Base-by-base conservation (phyloP, 2,797 vertebrate genomes). In the Poeciliopsis turneri region DNA sequence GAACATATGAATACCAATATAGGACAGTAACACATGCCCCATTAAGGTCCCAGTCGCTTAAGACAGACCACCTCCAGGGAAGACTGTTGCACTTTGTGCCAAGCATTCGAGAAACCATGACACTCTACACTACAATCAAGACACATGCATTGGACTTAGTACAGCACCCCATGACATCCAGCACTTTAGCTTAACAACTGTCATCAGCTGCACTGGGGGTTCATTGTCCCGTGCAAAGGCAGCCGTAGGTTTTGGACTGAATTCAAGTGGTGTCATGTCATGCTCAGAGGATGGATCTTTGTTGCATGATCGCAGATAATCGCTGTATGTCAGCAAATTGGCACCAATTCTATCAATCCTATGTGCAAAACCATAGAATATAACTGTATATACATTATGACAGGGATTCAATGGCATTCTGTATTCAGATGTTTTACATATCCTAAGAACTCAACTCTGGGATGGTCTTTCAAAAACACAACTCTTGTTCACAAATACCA, bases 101-200 rank as follows among this genome's bases (percentile, higher is more conserved):
- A 69, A n/a, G 23, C 39, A 43, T 69, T 69, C 4, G 23, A 69
- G 39, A 15, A 39, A 39, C 64, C 23, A 41, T 69, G 66, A 69
- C 25, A 43, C 66, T 43, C 66, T 45, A 69, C 18, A 69, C 66
- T 69, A 23, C 39, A 43, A 6, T 69, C 66, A 45, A n/a, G 66
- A 69, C 66, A 39, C 4, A 68, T 68, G 64, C 16, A 68, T 23
- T 23, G 9, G 20, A 68, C 64, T 39, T 41, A 39, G 33, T 25
- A 68, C 18, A 68, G 25, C 74, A 46, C 15, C 45, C 74, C 28
- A 68, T 68, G 64, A 68, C 10, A 68, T 68, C 64, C 64, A 68
- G 64, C 36, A 41, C 33, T 68, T 9, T 11, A 66, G 30, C 64
- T 39, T 68, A 36, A 68, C 64, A 68, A 41, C 64, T 68, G 64